Percentiles rank a stretch among this genome's conserved stretches.
These are phyloP conservation scores for Allacma fusca DNA, from an alignment of 2,888 invertebrate genomes.

Conservation along the genomic window DNA sequence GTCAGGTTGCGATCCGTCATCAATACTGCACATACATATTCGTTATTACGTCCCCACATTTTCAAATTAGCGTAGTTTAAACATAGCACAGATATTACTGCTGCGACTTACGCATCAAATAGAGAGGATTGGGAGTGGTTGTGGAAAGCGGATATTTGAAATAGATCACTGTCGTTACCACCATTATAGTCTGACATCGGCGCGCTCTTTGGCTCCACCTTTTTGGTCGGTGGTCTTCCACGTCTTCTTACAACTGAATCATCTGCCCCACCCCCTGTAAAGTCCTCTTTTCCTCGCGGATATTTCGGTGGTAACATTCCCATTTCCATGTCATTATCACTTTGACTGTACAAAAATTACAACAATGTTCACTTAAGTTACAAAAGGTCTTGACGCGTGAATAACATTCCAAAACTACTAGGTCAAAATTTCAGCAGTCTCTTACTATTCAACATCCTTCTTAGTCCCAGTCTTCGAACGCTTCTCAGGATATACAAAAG, in stretches of 20 bases:
- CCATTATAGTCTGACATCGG: slow-evolving; percentile 25
- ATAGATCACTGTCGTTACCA: slow-evolving; percentile 44
- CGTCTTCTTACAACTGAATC: slow-evolving; percentile 17
- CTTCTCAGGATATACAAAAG: slow-evolving; percentile 50
- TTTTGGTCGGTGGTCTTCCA: slow-evolving; percentile 37
- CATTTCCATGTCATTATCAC: slow-evolving; percentile 63
- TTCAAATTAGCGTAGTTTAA: no score
- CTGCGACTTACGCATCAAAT: slow-evolving; percentile 40
- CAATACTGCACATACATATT: slow-evolving; percentile 35
- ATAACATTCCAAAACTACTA: no score
- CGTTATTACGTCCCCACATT: neutral
- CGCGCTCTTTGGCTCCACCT: neutral
- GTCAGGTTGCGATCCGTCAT: slow-evolving; percentile 29
- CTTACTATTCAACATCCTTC: slow-evolving; percentile 41
- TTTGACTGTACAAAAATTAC: slow-evolving; percentile 1
- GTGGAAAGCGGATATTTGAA: slow-evolving; percentile 56
- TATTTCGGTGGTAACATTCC: slow-evolving; percentile 64
- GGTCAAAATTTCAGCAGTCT: neutral
- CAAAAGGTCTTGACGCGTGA: neutral
- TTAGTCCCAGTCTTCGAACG: slow-evolving; percentile 45
- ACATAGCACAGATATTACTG: no score
- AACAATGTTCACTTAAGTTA: neutral
- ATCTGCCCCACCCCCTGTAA: neutral
- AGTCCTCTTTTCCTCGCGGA: slow-evolving; percentile 51
- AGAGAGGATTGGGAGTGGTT: slow-evolving; percentile 42